These are phyloP conservation scores for Drosophila insularis DNA, from an alignment of 1,140 invertebrate species.

Conservation along the genomic window DNA sequence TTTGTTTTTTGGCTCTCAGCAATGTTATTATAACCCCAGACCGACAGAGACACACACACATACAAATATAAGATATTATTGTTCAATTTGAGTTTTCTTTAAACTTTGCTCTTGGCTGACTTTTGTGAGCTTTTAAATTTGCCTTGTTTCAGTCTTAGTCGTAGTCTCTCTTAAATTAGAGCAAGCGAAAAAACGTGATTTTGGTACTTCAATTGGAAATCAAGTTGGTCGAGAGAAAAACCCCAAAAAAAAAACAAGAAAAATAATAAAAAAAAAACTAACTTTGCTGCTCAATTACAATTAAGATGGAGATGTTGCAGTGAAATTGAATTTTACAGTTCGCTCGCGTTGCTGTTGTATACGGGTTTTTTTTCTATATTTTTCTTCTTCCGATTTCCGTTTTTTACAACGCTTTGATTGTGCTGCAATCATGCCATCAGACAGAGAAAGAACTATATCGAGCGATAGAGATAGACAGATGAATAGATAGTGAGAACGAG, in stretches of 20 bases:
- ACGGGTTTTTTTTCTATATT: slow-evolving; percentile 8
- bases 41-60: not conserved
- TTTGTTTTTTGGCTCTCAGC: slow-evolving; percentile 14
- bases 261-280: not conserved
- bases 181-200: slow-evolving; percentile 6
- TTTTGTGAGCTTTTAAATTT: slow-evolving; percentile 4
- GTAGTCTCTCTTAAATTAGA: not conserved
- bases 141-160: not conserved
- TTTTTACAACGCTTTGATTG: slow-evolving; percentile 71
- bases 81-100: slow-evolving; percentile 53
- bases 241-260: not conserved
- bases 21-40: slow-evolving; percentile 62
- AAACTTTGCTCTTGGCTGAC: slow-evolving; percentile 17
- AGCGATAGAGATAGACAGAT: slow-evolving; percentile 3
- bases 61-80: slow-evolving; percentile 46
- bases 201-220: slow-evolving; percentile 69
- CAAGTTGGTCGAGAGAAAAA: slow-evolving; percentile 68
- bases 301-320: slow-evolving; percentile 79
- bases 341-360: slow-evolving; percentile 37
- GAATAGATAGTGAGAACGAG: not conserved
- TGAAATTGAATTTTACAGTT: slow-evolving; percentile 75
- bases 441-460: not conserved
- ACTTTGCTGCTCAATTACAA: slow-evolving; percentile 80
- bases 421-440: slow-evolving; percentile 69
- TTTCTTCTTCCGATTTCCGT: slow-evolving; percentile 56